A percentile compares a stretch with the other conserved stretches of the same genome.
Conservation (phyloP, 2,797 vertebrate species). For the Lophius americanus region DNA sequence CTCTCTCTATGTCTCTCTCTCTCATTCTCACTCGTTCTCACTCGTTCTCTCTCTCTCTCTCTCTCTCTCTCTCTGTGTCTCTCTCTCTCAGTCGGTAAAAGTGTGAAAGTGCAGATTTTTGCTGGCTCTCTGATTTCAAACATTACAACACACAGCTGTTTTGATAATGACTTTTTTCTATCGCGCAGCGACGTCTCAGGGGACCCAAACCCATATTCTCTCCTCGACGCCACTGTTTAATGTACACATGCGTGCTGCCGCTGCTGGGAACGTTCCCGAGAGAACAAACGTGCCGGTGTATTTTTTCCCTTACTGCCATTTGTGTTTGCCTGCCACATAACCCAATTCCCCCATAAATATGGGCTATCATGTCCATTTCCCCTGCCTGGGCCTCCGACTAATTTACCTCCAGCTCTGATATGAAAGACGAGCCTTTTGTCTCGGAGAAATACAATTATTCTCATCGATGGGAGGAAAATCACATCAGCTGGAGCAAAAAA, state of each 20-base stretch:
- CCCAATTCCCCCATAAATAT: conserved; percentile 71
- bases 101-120: conserved; percentile 13
- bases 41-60: no score
- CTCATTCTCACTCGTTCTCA: no score
- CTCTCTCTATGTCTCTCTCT: no score
- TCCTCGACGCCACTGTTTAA: conserved; percentile 47
- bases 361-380: conserved; percentile 73
- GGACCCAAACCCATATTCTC: conserved; percentile 45
- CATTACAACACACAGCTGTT: conserved; percentile 32
- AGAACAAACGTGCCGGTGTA: conserved; percentile 59
- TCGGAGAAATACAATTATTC: conserved; percentile 69
- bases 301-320: conserved; percentile 52
- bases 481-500: conserved; percentile 55
- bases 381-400: conserved; percentile 61
- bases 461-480: conserved; percentile 62
- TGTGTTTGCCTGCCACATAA: conserved; percentile 69
- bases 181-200: conserved; percentile 28
- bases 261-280: conserved; percentile 48
- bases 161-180: conserved; percentile 37
- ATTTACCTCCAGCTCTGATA: conserved; percentile 65
- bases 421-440: conserved; percentile 71
- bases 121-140: not conserved
- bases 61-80: not conserved
- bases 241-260: conserved; percentile 44
- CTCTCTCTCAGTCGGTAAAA: conserved; percentile 13